Evolutionary conservation across 2,113 vertebrate genomes (phyloP), one percentile per base, ranked within the genome.

Genomic region (Microcebus jonahi): DNA sequence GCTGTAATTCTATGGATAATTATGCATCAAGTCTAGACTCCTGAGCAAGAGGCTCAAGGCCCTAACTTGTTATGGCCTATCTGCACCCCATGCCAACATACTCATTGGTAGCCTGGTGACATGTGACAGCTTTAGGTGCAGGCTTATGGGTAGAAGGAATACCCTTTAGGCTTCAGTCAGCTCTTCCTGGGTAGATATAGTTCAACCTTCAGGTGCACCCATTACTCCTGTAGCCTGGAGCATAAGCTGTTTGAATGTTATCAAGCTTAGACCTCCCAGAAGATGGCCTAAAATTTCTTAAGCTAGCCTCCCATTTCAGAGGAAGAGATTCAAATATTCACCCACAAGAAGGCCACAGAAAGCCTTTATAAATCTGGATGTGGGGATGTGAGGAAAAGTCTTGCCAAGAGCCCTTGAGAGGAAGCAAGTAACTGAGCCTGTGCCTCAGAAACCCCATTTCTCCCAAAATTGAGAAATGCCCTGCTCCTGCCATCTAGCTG

Each of bases 281-380:
- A 83, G 14, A 1, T 55, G 61, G 36, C 75, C n/a, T 67, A 76
- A 92, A 45, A 61, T 95, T 93, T 76, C 70, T 12, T 88, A 94
- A 92, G 27, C n/a, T 73, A 86, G 67, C 61, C 39, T 96, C 65
- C 13, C 70, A 4, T 94, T 91, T 97, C 85, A 91, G 48, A 91
- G 96, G 70, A 90, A 39, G 61, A 95, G 42, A 94, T 25, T 88
- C 36, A 96, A 25, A 68, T 88, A 79, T 42, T 81, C 27, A 29
- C 36, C 71, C 50, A 61, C 21, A 75, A 65, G 31, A 81, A 85
- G 17, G 17, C 36, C 61, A 85, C 36, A 92, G 17, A 94, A 81
- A 86, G 63, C 39, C 61, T 97, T 96, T 90, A 45, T 71, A 89
- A 86, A 91, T 93, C 21, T 55, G 39, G 3, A 23, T 53, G 5